Percentiles rank a stretch among this genome's conserved stretches.
These are phyloP conservation scores for Psylliodes chrysocephalus DNA, from an alignment of 2,888 invertebrate species.

Conservation along the genomic window DNA sequence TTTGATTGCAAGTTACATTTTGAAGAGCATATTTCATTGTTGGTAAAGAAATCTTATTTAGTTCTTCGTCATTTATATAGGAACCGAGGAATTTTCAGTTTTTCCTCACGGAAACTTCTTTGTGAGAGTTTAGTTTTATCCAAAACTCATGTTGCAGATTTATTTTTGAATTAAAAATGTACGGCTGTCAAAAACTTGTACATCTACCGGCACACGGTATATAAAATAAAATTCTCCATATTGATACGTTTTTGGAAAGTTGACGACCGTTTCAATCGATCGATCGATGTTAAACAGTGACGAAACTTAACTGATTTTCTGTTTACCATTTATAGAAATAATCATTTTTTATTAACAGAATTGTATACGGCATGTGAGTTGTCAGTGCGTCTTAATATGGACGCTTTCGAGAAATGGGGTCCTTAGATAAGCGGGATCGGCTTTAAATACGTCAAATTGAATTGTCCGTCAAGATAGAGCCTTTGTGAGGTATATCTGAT, in stretches of 20 bases:
- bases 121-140: no score
- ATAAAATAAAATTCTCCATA: slow-evolving; percentile 2
- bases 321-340: slow-evolving; percentile 33
- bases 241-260: slow-evolving; percentile 39
- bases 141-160: no score
- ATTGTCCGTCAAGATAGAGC: neutral
- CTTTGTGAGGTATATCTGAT: no score
- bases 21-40: no score
- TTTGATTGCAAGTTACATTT: no score
- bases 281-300: slow-evolving; percentile 21
- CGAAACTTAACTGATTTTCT: slow-evolving; percentile 34
- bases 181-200: no score
- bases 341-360: slow-evolving; percentile 23
- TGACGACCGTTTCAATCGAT: slow-evolving; percentile 30
- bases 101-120: no score
- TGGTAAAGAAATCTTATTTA: no score
- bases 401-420: slow-evolving; percentile 10
- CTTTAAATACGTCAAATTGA: neutral
- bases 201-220: neutral
- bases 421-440: slow-evolving; percentile 5
- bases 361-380: slow-evolving; percentile 15
- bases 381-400: slow-evolving; percentile 14
- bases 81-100: no score
- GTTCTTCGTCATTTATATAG: no score
- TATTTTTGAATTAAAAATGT: no score